Evolutionary conservation across 2,888 invertebrate genomes (phyloP).

Genomic region (Aromia moschata): DNA sequence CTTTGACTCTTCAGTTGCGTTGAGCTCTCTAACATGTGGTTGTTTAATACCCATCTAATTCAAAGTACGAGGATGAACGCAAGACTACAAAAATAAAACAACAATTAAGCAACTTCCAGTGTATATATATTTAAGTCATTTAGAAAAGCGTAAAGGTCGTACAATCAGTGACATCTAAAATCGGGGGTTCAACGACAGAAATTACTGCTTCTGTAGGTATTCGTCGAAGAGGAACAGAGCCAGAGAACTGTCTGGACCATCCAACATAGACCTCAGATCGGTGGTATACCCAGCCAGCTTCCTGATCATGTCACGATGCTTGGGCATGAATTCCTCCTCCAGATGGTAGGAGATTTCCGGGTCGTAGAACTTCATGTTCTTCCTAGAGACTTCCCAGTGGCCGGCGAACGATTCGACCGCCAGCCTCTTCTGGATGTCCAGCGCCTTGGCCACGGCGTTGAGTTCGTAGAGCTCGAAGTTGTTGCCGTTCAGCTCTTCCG

Average conservation of each 20-base stretch:
- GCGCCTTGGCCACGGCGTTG: constrained; percentile 75
- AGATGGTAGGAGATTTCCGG: constrained; percentile 79
- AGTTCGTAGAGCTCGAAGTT: constrained; percentile 72
- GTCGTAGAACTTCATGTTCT: constrained; percentile 69
- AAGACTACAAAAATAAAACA: no score
- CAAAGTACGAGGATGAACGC: no score
- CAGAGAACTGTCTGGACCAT: constrained; percentile 70
- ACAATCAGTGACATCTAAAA: neutral
- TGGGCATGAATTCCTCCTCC: constrained; percentile 79
- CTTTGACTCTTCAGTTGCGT: no score
- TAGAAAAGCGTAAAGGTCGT: no score
- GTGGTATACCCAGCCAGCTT: constrained; percentile 77
- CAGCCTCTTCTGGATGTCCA: constrained; percentile 79
- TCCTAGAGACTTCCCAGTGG: constrained; percentile 71
- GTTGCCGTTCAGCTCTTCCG: constrained; percentile 55
- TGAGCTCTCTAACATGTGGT: no score
- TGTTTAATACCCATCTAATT: no score
- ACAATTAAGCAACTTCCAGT: no score
- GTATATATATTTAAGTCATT: no score
- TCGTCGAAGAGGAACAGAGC: constrained; percentile 81
- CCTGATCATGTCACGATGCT: constrained; percentile 74
- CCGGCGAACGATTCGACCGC: constrained; percentile 74
- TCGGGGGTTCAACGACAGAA: neutral
- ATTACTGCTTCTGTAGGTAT: constrained; percentile 60
- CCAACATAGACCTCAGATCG: constrained; percentile 76